A percentile compares a stretch with the other conserved stretches of the same genome.
Conservation (phyloP, 2,113 vertebrate species). For the Andinoacara biseriatus region DNA sequence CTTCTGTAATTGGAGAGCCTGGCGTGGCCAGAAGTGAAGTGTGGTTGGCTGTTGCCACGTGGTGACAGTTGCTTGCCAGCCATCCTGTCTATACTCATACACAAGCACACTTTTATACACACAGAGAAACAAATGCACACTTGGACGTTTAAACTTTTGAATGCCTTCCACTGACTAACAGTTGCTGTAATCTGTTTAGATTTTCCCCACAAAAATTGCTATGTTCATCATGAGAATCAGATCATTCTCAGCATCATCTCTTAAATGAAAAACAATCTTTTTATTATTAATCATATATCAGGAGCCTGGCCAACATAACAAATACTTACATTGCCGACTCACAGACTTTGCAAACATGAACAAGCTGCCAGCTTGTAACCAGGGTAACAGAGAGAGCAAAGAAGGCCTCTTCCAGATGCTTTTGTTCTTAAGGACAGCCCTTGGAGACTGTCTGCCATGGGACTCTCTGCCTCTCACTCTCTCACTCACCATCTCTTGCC, state of each 20-base stretch:
- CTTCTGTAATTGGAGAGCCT: constrained; percentile 77
- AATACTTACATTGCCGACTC: constrained; percentile 42
- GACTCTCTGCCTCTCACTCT: constrained; percentile 32
- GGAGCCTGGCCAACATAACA: not conserved
- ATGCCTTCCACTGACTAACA: constrained; percentile 14
- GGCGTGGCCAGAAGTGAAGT: constrained; percentile 63
- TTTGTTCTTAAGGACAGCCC: constrained; percentile 78
- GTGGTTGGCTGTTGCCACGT: constrained; percentile 68
- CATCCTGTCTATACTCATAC: constrained; percentile 44
- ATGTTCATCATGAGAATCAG: not conserved
- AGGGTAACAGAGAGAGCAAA: constrained; percentile 71
- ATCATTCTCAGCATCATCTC: not conserved
- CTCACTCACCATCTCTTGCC: not conserved
- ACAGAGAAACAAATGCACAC: constrained; percentile 31
- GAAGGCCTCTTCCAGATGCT: constrained; percentile 67
- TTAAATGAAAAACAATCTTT: not conserved
- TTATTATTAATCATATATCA: not conserved
- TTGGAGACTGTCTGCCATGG: constrained; percentile 63
- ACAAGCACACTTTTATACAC: constrained; percentile 10
- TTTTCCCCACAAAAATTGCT: not conserved
- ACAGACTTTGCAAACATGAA: constrained; percentile 46
- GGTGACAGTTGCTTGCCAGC: constrained; percentile 69
- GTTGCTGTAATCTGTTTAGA: constrained; percentile 11
- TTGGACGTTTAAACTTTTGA: constrained; percentile 36
- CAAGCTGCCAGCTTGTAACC: constrained; percentile 68